Evolutionary conservation across 2,113 vertebrate genomes (phyloP), one percentile per base, ranked within the genome.

Genomic region (Calonectris borealis): DNA sequence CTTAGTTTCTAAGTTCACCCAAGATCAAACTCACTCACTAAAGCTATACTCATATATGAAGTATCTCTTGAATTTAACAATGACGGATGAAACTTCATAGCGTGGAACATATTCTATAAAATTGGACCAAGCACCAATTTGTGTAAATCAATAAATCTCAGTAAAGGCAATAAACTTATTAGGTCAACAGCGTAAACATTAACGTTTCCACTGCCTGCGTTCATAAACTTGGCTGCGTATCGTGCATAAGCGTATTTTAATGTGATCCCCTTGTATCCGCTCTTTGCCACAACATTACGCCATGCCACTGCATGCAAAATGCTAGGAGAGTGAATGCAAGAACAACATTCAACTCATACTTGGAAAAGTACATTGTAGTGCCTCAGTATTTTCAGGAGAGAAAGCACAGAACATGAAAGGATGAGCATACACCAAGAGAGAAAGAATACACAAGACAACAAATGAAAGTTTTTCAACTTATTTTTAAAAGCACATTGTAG

Each of bases 191-290:
- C 1, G 1, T 78, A 42, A 83, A 51, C 48, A 36, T 38, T 38
- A 49, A 71, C 12, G 20, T 44, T 61, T 71, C 44, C 46, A 27
- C 26, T 61, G 29, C 14, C 44, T 36, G 12, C 1, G 0, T 69
- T 78, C 34, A 34, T 16, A 26, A 60, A 32, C 62, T 18, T 19
- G 24, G 57, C n/a, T 32, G 27, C 1, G 2, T 14, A 42, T 36
- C 0, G 0, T 42, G 38, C 26, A 54, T 15, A n/a, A 76, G 32
- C 0, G 0, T 51, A 61, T 61, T 75, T 26, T 44, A 75, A 65
- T 3, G 10, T 13, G 19, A 40, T 4, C 7, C 24, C 40, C 29
- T 52, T 22, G 12, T 25, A 31, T 8, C 24, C 40, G 24, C 46
- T 44, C 15, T 42, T 68, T 54, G 58, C 42, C 48, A 52, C 29